Conservation (phyloP, 30 jellyfish, hydroid and myxozoan species). For the Sanderia malayensis region DNA sequence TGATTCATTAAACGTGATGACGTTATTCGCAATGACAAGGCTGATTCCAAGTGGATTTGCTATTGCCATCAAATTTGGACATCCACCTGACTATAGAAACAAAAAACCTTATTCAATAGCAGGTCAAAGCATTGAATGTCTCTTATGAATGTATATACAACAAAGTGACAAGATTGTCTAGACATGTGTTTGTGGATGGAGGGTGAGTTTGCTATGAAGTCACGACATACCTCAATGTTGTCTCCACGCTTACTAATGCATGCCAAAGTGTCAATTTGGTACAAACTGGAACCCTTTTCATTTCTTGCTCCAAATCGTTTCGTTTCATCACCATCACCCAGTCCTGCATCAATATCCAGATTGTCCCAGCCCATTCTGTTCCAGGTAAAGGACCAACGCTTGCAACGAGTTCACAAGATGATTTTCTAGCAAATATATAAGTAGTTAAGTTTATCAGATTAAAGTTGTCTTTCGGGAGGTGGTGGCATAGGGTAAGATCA, state of each 20-base stretch:
- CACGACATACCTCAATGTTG: neutral
- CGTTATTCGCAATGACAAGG: slow-evolving; percentile 63
- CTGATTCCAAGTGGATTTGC: slow-evolving; percentile 66
- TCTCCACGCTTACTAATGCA: neutral
- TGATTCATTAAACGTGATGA: slow-evolving; percentile 70
- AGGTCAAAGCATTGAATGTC: neutral
- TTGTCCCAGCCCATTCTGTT: neutral
- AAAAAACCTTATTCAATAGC: neutral
- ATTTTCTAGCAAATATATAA: too few species aligned
- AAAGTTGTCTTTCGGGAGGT: too few species aligned
- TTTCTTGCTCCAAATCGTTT: too few species aligned
- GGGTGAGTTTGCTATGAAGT: too few species aligned
- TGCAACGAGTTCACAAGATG: too few species aligned
- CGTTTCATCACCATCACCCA: too few species aligned
- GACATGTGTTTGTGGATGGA: too few species aligned
- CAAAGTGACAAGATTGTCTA: neutral
- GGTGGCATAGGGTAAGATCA: too few species aligned
- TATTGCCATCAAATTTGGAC: slow-evolving; percentile 56
- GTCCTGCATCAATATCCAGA: too few species aligned
- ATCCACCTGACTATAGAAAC: slow-evolving; percentile 38
- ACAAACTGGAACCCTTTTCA: too few species aligned
- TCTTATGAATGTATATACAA: neutral
- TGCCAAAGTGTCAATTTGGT: neutral
- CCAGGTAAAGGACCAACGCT: too few species aligned
- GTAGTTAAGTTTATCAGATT: too few species aligned